Percentiles rank a stretch among this genome's conserved stretches.
Evolutionary conservation across 2,888 invertebrate species (phyloP).

Genomic region (Magallana nippona): DNA sequence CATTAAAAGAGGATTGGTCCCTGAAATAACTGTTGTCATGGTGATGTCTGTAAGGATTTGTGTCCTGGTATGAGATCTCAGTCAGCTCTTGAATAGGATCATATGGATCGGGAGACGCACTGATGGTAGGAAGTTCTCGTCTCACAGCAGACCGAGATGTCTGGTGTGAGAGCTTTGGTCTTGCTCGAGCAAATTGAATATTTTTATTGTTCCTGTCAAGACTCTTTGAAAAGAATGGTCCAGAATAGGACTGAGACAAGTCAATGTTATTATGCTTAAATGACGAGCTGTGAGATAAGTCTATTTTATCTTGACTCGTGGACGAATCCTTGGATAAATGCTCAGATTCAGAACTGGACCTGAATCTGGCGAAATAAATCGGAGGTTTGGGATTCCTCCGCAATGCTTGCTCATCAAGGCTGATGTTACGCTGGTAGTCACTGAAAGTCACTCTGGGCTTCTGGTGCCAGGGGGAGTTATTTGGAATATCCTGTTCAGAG

Average conservation of each 20-base stretch:
- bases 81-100: slow-evolving; percentile 41
- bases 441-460: slow-evolving; percentile 4
- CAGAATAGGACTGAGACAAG: slow-evolving; percentile 28
- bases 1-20: slow-evolving; percentile 11
- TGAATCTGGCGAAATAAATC: slow-evolving; percentile 36
- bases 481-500: slow-evolving; percentile 32
- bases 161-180: slow-evolving; percentile 33
- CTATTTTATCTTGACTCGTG: background rate
- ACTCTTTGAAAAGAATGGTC: slow-evolving; percentile 39
- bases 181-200: slow-evolving; percentile 37
- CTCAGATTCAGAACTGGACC: slow-evolving; percentile 39
- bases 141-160: slow-evolving; percentile 27
- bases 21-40: background rate
- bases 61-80: slow-evolving; percentile 36
- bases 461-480: slow-evolving; percentile 28
- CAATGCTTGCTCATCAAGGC: slow-evolving; percentile 46
- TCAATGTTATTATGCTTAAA: slow-evolving; percentile 37
- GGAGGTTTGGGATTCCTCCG: background rate
- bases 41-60: slow-evolving; percentile 2
- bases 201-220: slow-evolving; percentile 28
- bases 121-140: slow-evolving; percentile 46
- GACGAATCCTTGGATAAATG: background rate
- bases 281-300: slow-evolving; percentile 31
- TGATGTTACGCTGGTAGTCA: slow-evolving; percentile 40
- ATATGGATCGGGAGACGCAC: slow-evolving; percentile 49